These are phyloP conservation scores for Thalassaphorura encarpata DNA, from an alignment of 1,140 invertebrate species.

Conservation along the genomic window DNA sequence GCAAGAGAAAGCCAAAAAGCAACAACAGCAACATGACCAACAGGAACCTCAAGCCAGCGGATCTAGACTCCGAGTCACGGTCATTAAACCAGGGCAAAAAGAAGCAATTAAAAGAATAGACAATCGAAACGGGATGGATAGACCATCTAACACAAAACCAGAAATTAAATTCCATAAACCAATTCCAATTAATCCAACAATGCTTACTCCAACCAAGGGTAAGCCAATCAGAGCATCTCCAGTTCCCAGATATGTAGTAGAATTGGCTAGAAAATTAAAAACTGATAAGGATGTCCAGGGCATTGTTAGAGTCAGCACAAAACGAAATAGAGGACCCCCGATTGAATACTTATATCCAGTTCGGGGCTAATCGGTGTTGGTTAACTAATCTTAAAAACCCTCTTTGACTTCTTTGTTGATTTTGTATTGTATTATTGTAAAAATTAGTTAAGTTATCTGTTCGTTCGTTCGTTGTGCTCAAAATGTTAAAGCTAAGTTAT, in stretches of 20 bases:
- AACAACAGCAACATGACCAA: neutral
- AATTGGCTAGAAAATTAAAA: constrained; percentile 28
- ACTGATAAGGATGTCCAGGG: constrained; percentile 27
- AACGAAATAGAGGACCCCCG: constrained; percentile 15
- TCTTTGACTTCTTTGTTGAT: too few species aligned
- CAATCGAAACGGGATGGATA: neutral
- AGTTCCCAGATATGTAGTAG: constrained; percentile 26
- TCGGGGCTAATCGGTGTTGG: constrained; percentile 11
- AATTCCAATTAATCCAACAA: constrained; percentile 23
- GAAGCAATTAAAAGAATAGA: neutral
- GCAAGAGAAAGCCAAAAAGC: constrained; percentile 7
- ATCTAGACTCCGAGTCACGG: neutral
- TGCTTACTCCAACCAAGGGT: constrained; percentile 12
- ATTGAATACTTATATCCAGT: constrained; percentile 31
- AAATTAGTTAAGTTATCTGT: too few species aligned
- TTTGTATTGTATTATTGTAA: too few species aligned
- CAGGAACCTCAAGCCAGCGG: neutral
- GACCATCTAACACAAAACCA: neutral
- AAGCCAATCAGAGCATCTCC: constrained; percentile 1
- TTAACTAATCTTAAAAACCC: too few species aligned
- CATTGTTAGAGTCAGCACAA: constrained; percentile 26
- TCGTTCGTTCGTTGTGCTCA: too few species aligned
- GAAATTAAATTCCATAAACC: constrained; percentile 18
- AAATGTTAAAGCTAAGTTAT: neutral
- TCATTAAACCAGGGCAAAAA: neutral